Conservation (phyloP, 2,888 invertebrate genomes). For the Standfussiana lucernea region DNA sequence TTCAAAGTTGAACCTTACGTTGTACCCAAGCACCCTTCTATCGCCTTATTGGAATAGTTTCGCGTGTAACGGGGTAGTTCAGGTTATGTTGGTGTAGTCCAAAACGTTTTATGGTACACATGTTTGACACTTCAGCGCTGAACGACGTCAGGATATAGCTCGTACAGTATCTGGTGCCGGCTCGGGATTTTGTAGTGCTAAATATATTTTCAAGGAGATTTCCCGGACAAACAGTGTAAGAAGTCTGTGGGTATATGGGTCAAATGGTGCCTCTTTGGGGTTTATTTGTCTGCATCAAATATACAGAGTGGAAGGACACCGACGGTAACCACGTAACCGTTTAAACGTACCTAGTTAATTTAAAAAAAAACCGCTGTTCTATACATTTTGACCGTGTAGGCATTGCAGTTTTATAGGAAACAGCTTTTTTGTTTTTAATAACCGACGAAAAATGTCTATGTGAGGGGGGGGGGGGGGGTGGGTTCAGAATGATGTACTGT, state of each 20-base stretch:
- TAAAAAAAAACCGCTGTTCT: no score
- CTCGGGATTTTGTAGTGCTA: slow-evolving; percentile 59
- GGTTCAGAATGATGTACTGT: no score
- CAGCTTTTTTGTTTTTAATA: no score
- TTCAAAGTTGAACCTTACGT: slow-evolving; percentile 65
- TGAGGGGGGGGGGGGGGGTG: no score
- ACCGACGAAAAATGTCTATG: no score
- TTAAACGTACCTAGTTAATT: no score
- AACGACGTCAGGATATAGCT: slow-evolving; percentile 78
- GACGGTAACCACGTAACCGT: no score
- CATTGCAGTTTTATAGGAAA: no score
- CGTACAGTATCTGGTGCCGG: slow-evolving; percentile 70
- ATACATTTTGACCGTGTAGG: no score
- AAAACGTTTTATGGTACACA: slow-evolving; percentile 74
- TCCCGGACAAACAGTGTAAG: background rate
- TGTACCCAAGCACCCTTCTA: slow-evolving; percentile 56
- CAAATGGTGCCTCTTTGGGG: slow-evolving; percentile 11
- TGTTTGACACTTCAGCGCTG: slow-evolving; percentile 75
- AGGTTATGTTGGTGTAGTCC: slow-evolving; percentile 65
- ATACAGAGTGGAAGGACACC: no score
- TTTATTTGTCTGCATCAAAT: background rate
- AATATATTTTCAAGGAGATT: slow-evolving; percentile 47
- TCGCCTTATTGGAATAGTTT: slow-evolving; percentile 53
- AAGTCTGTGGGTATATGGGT: slow-evolving; percentile 1
- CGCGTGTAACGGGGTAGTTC: slow-evolving; percentile 59